Base-by-base conservation (phyloP, 2,888 invertebrate species). In the Osedax fenrisi region DNA sequence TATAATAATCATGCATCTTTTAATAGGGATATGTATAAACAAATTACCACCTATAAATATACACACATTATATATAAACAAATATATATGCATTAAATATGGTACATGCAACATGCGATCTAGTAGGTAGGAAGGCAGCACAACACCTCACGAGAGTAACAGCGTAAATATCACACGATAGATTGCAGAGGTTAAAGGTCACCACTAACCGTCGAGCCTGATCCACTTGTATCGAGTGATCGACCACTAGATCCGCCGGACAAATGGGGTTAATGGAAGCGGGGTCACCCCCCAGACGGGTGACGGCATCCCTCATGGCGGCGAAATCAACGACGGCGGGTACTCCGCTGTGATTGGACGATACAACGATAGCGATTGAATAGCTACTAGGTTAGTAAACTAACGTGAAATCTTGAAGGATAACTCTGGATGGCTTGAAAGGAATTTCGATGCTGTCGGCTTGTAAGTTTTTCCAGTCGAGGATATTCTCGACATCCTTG, bases 291-390 rank as follows among this genome's bases (percentile, higher is more conserved):
- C 91, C 91, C 2, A 97, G 86, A 24, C 87, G 86, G 79, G 90
- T 89, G 0, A 98, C 92, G 0, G 95, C 94, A 85, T 96, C 95
- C 76, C 97, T 87, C 97, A 98, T 97, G 0, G 95, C 94, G 17
- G 97, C 97, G 86, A 98, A 94, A 86, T 98, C 97, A 0, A 98
- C 97, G 25, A 98, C 94, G 0, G 95, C 96, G 0, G 97, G 97
- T 0, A 98, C 96, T 2, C 97, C 97, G 17, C 96, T 98, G 80
- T 17, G 71, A 70, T 2, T 2, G 26, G 68, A 25, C 2, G 68
- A 41, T 41, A 10, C 17, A 5, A 41, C 17, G 17, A 41, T 41
- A 41, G 41, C 5, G 5, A 10, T 41, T 5, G 41, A 41, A 41
- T 41, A 17, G 5, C 41, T 10, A 10, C 17, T 41, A 41, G 41